phyloP scores from a whole-genome alignment of 1,140 invertebrate species.

The Tetragnatha versicolor region DNA sequence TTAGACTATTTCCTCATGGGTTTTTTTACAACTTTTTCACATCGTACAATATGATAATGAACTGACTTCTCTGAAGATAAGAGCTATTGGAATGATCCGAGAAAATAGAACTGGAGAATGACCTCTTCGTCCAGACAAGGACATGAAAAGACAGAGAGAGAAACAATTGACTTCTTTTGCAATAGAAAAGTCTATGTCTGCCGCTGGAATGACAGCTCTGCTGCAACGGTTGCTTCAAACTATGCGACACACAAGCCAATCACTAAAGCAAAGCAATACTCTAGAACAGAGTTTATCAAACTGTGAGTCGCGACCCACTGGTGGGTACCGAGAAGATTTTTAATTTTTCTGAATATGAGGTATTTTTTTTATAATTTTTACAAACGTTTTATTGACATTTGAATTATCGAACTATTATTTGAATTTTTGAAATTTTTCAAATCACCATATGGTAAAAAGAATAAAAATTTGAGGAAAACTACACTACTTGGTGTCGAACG shows the following conservation, averaged over 20 bases:
- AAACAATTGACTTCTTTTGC: not conserved
- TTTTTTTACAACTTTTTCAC: constrained; percentile 28
- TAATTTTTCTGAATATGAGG: too few species aligned
- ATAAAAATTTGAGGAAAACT: too few species aligned
- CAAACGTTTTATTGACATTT: too few species aligned
- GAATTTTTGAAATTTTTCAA: too few species aligned
- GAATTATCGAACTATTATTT: too few species aligned
- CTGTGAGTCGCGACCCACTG: too few species aligned
- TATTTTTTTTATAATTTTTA: too few species aligned
- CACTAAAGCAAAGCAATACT: not conserved
- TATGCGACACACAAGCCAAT: not conserved
- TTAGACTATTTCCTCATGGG: too few species aligned
- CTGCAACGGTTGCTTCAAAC: not conserved
- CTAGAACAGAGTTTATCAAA: too few species aligned
- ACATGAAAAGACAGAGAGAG: not conserved
- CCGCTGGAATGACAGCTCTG: not conserved
- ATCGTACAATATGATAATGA: constrained; percentile 15
- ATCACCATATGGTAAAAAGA: too few species aligned
- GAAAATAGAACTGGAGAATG: not conserved
- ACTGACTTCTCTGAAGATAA: not conserved
- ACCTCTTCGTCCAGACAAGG: not conserved
- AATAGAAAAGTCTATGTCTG: not conserved
- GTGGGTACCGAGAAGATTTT: too few species aligned
- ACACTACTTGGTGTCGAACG: too few species aligned
- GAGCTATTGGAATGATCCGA: not conserved